These are phyloP conservation scores for Alviniconcha marisindica DNA, from an alignment of 1,140 invertebrate genomes.

Conservation along the genomic window DNA sequence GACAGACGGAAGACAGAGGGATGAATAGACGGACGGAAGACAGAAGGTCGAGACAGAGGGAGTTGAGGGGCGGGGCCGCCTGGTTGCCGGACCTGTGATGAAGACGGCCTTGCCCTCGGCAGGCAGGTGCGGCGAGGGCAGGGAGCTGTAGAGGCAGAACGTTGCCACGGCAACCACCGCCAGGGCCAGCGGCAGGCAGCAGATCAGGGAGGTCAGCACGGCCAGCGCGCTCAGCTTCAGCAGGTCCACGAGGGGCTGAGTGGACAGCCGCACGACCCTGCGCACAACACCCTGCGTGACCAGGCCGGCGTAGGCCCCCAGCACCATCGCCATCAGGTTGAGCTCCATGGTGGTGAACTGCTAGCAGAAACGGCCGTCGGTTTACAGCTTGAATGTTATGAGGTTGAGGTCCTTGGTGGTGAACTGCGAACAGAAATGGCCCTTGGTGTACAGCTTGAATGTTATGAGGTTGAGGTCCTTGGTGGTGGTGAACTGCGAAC, in stretches of 20 bases:
- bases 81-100: slow-evolving; percentile 45
- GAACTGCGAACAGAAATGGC: too few species aligned
- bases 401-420: too few species aligned
- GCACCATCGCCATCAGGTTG: background rate
- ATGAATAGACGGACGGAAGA: too few species aligned
- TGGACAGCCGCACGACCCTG: background rate
- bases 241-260: background rate
- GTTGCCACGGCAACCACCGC: slow-evolving; percentile 20
- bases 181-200: background rate
- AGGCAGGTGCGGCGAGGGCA: slow-evolving; percentile 32
- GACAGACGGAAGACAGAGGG: background rate
- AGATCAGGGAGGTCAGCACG: background rate
- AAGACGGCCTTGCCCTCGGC: slow-evolving; percentile 46
- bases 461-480: too few species aligned
- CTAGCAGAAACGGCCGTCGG: too few species aligned
- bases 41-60: too few species aligned
- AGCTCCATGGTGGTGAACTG: background rate
- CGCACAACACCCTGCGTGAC: background rate
- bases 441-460: too few species aligned
- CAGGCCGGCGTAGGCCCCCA: slow-evolving; percentile 6
- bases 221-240: slow-evolving; percentile 6
- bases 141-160: slow-evolving; percentile 31
- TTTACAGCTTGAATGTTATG: too few species aligned
- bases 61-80: background rate
- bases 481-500: too few species aligned